phyloP scores from a whole-genome alignment of 2,888 invertebrate species.

The Eupeodes luniger region DNA sequence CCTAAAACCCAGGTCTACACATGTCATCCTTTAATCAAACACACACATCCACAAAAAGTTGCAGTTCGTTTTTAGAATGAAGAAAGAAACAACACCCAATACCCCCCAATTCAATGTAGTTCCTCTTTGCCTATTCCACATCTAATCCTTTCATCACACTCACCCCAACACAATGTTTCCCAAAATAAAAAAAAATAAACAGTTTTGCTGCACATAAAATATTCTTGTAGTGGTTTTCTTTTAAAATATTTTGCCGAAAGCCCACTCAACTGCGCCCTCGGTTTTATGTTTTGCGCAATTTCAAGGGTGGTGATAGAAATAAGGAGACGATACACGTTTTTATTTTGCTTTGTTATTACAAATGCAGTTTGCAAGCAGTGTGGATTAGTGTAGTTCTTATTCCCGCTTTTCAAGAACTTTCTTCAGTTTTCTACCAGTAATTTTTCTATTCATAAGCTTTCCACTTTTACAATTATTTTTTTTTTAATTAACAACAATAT shows the following conservation, averaged over 20 bases:
- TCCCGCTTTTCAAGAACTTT: background rate
- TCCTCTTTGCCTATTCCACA: background rate
- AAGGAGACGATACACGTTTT: background rate
- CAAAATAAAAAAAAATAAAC: background rate
- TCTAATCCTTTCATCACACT: background rate
- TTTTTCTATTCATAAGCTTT: too few species aligned
- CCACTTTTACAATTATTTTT: too few species aligned
- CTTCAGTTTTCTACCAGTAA: background rate
- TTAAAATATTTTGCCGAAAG: background rate
- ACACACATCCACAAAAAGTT: too few species aligned
- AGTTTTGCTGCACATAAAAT: background rate
- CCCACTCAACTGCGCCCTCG: background rate
- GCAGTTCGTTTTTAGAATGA: too few species aligned
- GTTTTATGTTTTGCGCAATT: slow-evolving; percentile 6
- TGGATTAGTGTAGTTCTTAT: background rate
- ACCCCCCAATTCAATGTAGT: background rate
- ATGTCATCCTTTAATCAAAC: too few species aligned
- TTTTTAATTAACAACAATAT: too few species aligned
- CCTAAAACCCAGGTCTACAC: background rate
- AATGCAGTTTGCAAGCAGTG: background rate
- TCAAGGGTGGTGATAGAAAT: background rate
- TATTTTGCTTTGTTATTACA: too few species aligned
- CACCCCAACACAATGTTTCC: background rate
- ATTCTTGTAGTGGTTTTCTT: slow-evolving; percentile 4
- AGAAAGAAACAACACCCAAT: background rate